Evolutionary conservation across 2,113 vertebrate genomes (phyloP).

Genomic region (Menura novaehollandiae): DNA sequence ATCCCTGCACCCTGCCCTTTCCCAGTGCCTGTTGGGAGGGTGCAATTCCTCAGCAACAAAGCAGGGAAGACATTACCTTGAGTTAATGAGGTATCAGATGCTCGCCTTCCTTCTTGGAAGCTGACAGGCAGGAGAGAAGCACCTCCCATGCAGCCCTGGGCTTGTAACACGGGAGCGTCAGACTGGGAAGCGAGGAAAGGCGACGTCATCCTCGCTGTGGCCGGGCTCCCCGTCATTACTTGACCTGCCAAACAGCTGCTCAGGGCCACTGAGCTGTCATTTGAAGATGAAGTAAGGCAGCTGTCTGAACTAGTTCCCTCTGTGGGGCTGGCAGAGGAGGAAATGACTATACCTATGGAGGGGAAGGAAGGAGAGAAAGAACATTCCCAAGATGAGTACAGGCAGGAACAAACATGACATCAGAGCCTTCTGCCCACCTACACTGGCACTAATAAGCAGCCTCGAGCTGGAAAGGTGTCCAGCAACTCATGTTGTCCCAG

Average conservation of each 20-base stretch:
- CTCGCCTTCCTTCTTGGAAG: conserved; percentile 96
- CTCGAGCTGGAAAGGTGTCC: neutral
- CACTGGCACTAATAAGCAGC: conserved; percentile 1
- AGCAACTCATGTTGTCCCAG: neutral
- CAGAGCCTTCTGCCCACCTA: conserved; percentile 29
- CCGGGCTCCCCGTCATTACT: conserved; percentile 69
- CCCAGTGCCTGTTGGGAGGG: neutral
- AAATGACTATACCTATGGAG: conserved; percentile 81
- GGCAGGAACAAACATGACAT: conserved; percentile 35
- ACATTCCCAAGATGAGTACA: conserved; percentile 25
- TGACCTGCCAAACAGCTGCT: conserved; percentile 73
- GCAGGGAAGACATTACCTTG: conserved; percentile 78
- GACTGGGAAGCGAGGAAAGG: conserved; percentile 80
- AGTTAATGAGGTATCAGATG: conserved; percentile 95
- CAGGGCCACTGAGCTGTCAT: conserved; percentile 60
- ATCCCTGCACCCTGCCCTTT: neutral
- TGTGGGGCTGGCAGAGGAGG: conserved; percentile 78
- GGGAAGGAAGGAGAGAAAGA: conserved; percentile 29
- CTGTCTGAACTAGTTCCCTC: conserved; percentile 90
- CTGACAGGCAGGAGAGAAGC: conserved; percentile 76
- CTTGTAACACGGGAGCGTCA: conserved; percentile 83
- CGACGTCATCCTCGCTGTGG: conserved; percentile 68
- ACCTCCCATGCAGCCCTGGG: conserved; percentile 80
- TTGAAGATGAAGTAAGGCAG: conserved; percentile 83
- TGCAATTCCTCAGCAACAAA: neutral